A percentile compares a stretch with the other conserved stretches of the same genome.
These are phyloP conservation scores for Epicauta chinensis DNA, from an alignment of 1,140 invertebrate species.

Conservation along the genomic window DNA sequence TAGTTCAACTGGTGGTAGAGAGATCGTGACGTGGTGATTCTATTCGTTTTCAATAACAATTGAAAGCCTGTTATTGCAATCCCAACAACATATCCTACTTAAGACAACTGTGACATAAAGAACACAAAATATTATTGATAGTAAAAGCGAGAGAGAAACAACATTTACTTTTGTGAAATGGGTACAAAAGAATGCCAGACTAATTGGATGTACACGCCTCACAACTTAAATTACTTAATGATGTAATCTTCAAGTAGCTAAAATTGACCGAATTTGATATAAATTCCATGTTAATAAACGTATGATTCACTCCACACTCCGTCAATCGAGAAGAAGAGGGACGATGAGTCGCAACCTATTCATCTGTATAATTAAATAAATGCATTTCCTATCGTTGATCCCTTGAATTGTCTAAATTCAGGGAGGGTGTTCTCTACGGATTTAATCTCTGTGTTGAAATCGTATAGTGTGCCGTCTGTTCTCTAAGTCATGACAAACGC, in stretches of 20 bases:
- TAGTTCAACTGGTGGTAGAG: conserved; percentile 16
- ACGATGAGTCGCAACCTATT: neutral
- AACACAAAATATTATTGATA: conserved; percentile 17
- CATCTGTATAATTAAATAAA: conserved; percentile 30
- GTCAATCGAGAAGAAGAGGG: too few species aligned
- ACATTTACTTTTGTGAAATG: conserved; percentile 21
- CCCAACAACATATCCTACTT: conserved; percentile 8
- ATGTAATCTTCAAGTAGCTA: too few species aligned
- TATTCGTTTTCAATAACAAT: conserved; percentile 14
- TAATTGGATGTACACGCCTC: conserved; percentile 15
- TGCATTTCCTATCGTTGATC: conserved; percentile 21
- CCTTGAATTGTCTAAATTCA: conserved; percentile 4
- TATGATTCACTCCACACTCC: neutral
- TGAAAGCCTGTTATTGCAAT: neutral
- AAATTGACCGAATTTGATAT: neutral
- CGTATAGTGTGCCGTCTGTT: conserved; percentile 25
- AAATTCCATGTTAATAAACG: neutral
- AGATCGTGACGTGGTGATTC: conserved; percentile 21
- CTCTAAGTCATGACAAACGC: conserved; percentile 27
- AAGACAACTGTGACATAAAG: conserved; percentile 18
- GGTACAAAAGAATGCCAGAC: conserved; percentile 17
- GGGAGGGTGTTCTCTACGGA: conserved; percentile 1
- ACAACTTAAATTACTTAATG: conserved; percentile 7
- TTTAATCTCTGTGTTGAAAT: conserved; percentile 25
- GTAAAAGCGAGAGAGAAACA: conserved; percentile 9